Evolutionary conservation across 2,797 vertebrate genomes (phyloP), one percentile per base, ranked within the genome.

Genomic region (Sebastes miniatus): DNA sequence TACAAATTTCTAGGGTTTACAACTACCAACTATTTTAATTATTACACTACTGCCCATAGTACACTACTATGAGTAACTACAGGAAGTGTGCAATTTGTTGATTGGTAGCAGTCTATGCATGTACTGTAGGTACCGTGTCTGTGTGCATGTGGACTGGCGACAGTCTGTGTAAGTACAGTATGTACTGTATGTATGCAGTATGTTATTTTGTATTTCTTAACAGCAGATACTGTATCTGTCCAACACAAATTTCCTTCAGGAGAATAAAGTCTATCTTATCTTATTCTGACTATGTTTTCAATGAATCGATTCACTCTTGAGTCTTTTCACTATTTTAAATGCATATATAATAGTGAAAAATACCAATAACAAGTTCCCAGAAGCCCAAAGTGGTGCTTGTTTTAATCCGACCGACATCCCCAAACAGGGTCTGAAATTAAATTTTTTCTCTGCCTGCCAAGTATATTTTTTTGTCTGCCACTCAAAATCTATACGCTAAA

Each of bases 361-460:
- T 27, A 1, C 8, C 5, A 1, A 34, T 5, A 11, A 57, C 6
- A 39, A n/a, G 8, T 70, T 34, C 5, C 4, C 54, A 10, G 24
- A n/a, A 20, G 16, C 43, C 43, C 1, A 67, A 67, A 24, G 22
- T 12, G 58, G 22, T 54, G 8, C 5, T n/a, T 16, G 11, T 32
- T 50, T 32, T 11, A 52, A 47, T 50, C n/a, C 1, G 8, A 58
- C 36, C 8, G 18, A 47, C 4, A 32, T 5, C 3, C 36, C 10
- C 9, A 10, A 76, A 32, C 43, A 43, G 29, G 31, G 31, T 63
- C 61, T 32, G 31, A 8, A 32, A 63, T 63, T 3, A 63, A 63
- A 2, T 3, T 25, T 24, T 25, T 24, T 25, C 24, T 24, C 5
- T 57, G 22, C 1, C 0, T 25, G 0, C 11, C 22, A 6, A 58